These are phyloP conservation scores for Orthosia gothica DNA, from an alignment of 2,888 invertebrate species.

Conservation along the genomic window DNA sequence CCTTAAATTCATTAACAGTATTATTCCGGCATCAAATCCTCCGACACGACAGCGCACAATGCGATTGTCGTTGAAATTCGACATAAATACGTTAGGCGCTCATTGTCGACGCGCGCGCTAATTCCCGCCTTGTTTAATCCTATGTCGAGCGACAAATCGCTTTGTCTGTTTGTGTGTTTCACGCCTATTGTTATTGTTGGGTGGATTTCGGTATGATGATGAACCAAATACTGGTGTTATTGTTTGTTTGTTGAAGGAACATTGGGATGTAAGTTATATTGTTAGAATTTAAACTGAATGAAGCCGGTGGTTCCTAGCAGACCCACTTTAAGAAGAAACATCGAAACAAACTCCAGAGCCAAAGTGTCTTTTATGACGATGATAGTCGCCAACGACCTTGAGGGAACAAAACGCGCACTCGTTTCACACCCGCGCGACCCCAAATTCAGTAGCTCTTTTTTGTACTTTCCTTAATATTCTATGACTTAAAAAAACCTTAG, in stretches of 20 bases:
- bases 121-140: conserved; percentile 76
- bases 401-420: too few relatives aligned
- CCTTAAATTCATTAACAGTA: conserved; percentile 18
- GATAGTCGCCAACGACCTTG: too few relatives aligned
- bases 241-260: neutral
- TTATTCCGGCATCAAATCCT: conserved; percentile 50
- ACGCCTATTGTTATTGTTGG: conserved; percentile 25
- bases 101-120: conserved; percentile 80
- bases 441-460: too few relatives aligned
- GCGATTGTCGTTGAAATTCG: conserved; percentile 69
- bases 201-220: conserved; percentile 6
- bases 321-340: too few relatives aligned
- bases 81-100: conserved; percentile 79
- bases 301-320: too few relatives aligned
- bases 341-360: too few relatives aligned
- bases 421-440: too few relatives aligned
- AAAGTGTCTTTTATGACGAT: too few relatives aligned
- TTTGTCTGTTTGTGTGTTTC: conserved; percentile 61
- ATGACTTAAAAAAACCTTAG: too few relatives aligned
- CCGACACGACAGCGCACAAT: conserved; percentile 51
- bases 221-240: neutral
- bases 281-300: too few relatives aligned
- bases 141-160: conserved; percentile 70
- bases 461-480: too few relatives aligned
- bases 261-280: too few relatives aligned